phyloP scores from a whole-genome alignment of 2,113 vertebrate genomes.

The Aegypius monachus region DNA sequence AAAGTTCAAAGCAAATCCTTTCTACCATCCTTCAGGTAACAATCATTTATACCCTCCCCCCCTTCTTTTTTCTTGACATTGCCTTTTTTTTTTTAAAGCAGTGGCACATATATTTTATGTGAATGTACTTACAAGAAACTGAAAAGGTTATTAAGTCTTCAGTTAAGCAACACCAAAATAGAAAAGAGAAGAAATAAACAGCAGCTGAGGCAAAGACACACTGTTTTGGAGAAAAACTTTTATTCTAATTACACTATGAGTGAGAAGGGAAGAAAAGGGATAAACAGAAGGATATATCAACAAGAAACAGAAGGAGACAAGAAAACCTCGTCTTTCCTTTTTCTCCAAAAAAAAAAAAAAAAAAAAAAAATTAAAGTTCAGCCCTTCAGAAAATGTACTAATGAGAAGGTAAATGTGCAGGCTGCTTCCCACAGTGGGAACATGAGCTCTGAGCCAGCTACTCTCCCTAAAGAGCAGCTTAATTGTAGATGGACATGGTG shows the following conservation, averaged over 20 bases:
- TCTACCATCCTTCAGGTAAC: not conserved
- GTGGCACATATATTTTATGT: not conserved
- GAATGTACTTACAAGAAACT: conserved; percentile 2
- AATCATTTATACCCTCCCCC: not conserved
- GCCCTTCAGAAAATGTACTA: not conserved
- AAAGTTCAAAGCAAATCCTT: not conserved
- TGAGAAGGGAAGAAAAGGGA: not conserved
- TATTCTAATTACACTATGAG: not conserved
- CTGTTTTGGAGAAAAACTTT: not conserved
- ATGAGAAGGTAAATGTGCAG: not conserved
- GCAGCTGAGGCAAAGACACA: not conserved
- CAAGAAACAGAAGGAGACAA: not conserved
- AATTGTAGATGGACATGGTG: not conserved
- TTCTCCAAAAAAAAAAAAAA: not conserved
- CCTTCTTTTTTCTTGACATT: not conserved
- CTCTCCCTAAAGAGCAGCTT: not conserved
- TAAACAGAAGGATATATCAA: not conserved
- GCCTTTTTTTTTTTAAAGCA: not conserved
- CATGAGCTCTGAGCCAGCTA: not conserved
- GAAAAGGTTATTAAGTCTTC: not conserved
- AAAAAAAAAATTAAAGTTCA: not conserved
- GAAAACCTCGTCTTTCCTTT: not conserved
- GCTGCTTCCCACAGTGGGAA: not conserved
- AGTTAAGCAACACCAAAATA: not conserved
- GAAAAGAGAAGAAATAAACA: conserved; percentile 28